These are phyloP conservation scores for Diarsia mendica DNA, from an alignment of 2,888 invertebrate genomes.

Conservation along the genomic window DNA sequence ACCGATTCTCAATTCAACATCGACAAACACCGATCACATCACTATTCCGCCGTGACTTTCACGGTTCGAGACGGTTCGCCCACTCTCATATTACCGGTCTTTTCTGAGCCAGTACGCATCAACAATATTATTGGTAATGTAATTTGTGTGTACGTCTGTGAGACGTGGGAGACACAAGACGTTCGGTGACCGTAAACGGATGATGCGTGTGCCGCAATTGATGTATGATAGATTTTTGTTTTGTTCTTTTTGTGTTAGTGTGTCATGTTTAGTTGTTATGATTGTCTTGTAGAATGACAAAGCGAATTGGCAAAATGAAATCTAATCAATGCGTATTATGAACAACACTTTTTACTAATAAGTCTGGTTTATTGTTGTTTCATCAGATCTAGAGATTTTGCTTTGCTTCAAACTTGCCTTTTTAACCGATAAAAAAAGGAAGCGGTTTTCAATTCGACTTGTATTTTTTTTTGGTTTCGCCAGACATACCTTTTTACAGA, in stretches of 20 bases:
- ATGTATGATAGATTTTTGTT: constrained; percentile 37
- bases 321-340: not conserved
- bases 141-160: constrained; percentile 69
- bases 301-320: not conserved
- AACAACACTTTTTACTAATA: not conserved
- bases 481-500: too few species aligned
- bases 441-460: too few species aligned
- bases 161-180: constrained; percentile 13
- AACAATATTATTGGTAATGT: constrained; percentile 77
- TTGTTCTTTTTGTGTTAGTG: constrained; percentile 10
- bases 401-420: not conserved
- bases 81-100: constrained; percentile 73
- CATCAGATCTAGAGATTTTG: not conserved
- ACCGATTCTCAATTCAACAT: constrained; percentile 18
- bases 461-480: too few species aligned
- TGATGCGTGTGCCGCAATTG: constrained; percentile 42
- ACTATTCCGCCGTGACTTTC: constrained; percentile 72
- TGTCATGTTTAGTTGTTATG: not conserved
- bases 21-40: constrained; percentile 47
- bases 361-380: not conserved
- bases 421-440: too few species aligned
- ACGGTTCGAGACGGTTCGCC: constrained; percentile 72
- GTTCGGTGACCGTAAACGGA: constrained; percentile 33
- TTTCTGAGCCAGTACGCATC: constrained; percentile 73
- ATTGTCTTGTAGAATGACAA: not conserved